A percentile compares a stretch with the other conserved stretches of the same genome.
Evolutionary conservation across 2,113 vertebrate species (phyloP).

Genomic region (Leptobrachium leishanense): DNA sequence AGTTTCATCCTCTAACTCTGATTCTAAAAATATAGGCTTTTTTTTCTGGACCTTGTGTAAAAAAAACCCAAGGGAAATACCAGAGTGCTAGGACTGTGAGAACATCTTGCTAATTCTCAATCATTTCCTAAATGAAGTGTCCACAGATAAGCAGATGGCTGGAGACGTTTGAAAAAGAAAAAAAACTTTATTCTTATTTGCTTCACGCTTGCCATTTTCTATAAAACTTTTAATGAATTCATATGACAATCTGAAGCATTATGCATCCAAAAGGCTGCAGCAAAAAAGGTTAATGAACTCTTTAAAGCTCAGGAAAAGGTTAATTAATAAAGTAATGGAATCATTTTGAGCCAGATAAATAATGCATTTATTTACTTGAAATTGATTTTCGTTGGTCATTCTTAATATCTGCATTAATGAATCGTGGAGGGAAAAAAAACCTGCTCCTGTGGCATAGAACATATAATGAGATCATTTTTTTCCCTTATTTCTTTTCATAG

Average conservation of each 20-base stretch:
- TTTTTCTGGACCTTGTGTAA: background rate
- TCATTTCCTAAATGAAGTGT: conserved; percentile 9
- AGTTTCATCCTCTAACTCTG: too few relatives aligned
- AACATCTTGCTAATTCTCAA: background rate
- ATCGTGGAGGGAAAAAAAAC: background rate
- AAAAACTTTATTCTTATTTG: conserved; percentile 1
- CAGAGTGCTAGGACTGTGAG: background rate
- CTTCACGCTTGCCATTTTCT: conserved; percentile 47
- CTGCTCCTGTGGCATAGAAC: background rate
- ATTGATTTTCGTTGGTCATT: background rate
- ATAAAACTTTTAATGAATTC: conserved; percentile 39
- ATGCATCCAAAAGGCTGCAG: conserved; percentile 3
- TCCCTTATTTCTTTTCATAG: too few relatives aligned
- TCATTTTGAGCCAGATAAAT: conserved; percentile 38
- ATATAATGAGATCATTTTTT: background rate
- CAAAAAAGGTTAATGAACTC: conserved; percentile 49
- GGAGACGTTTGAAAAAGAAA: background rate
- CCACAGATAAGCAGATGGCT: conserved; percentile 27
- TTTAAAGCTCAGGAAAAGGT: conserved; percentile 50
- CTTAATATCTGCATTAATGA: background rate
- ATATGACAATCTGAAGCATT: conserved; percentile 40
- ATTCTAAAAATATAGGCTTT: too few relatives aligned
- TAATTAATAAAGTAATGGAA: conserved; percentile 53
- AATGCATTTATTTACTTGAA: conserved; percentile 41
- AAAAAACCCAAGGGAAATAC: background rate